phyloP scores from a whole-genome alignment of 1,140 invertebrate genomes.

The Luehdorfia chinensis region DNA sequence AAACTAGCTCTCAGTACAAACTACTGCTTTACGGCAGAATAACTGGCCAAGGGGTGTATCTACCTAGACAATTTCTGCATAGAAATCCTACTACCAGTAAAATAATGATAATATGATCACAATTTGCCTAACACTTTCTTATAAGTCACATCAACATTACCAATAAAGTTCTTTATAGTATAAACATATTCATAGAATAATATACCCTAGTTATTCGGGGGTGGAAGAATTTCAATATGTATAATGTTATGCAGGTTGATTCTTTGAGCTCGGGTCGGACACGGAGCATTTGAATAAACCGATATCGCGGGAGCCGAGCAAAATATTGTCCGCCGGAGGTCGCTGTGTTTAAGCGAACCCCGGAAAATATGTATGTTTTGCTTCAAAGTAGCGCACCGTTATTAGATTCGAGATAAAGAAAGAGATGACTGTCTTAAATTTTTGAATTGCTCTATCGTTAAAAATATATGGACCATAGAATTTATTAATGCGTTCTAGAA shows the following conservation, averaged over 20 bases:
- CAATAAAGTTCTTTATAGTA: conserved; percentile 19
- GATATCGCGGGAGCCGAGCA: conserved; percentile 64
- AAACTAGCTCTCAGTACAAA: too few species aligned
- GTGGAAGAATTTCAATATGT: conserved; percentile 72
- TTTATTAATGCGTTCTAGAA: too few species aligned
- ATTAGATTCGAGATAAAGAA: conserved; percentile 48
- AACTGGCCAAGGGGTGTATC: too few species aligned
- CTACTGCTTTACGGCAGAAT: too few species aligned
- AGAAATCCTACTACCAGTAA: too few species aligned
- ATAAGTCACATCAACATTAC: conserved; percentile 4
- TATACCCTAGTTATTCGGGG: conserved; percentile 53
- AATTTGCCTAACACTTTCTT: too few species aligned
- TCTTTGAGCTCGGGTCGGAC: conserved; percentile 68
- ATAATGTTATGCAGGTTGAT: conserved; percentile 75
- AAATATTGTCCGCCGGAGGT: conserved; percentile 71
- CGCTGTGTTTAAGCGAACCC: conserved; percentile 47
- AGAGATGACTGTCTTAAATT: too few species aligned
- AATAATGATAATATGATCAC: too few species aligned
- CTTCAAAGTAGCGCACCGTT: conserved; percentile 38
- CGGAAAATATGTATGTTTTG: conserved; percentile 63
- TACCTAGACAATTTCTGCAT: too few species aligned
- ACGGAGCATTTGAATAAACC: conserved; percentile 73
- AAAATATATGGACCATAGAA: too few species aligned
- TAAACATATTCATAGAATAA: conserved; percentile 70
- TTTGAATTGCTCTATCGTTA: too few species aligned